Evolutionary conservation across 1,140 invertebrate species (phyloP), one percentile per base, ranked within the genome.

Genomic region (Caenorhabditis briggsae): DNA sequence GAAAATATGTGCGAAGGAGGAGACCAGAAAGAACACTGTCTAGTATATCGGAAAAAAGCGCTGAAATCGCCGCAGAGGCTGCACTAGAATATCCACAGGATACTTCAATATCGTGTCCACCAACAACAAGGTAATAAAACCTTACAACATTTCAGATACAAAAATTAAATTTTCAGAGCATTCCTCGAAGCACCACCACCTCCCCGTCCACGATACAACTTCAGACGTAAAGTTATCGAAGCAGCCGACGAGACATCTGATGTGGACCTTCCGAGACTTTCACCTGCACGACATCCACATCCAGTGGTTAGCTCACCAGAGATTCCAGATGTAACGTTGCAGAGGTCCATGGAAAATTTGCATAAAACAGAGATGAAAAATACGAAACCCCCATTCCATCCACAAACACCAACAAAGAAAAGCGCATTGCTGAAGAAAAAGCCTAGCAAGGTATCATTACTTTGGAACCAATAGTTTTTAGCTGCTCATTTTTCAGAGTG

Each of bases 21-120:
- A 64, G 41, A 43, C 82, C 83, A 14, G 86, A 78, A 78, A 50
- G 86, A 50, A 64, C 64, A 23, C 41, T 87, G 83, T 64, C 53
- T 20, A 84, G 82, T 23, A 87, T 87, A 41, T 87, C 86, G 8
- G 86, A 87, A 20, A 87, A 87, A 55, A 87, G 86, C 41, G 83
- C 61, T 20, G 86, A 87, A 59, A 78, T 87, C 25, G 82, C 86
- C 5, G 41, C 82, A 14, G 86, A 84, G 18, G 82, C 65, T 23
- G 86, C 86, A 7, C n/a, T 87, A 25, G 33, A 48, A 14, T 74
- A 59, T 55, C 61, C 61, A n/a, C 43, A 53, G n/a, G 86, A 87
- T 41, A 78, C 56, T 0, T 70, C 83, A 58, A 83, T 87, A n/a
- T 87, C 86, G 14, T 48, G 50, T 84, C 86, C 86, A 11, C 65